Conservation (phyloP, 2,113 vertebrate genomes). For the Salvelinus fontinalis region DNA sequence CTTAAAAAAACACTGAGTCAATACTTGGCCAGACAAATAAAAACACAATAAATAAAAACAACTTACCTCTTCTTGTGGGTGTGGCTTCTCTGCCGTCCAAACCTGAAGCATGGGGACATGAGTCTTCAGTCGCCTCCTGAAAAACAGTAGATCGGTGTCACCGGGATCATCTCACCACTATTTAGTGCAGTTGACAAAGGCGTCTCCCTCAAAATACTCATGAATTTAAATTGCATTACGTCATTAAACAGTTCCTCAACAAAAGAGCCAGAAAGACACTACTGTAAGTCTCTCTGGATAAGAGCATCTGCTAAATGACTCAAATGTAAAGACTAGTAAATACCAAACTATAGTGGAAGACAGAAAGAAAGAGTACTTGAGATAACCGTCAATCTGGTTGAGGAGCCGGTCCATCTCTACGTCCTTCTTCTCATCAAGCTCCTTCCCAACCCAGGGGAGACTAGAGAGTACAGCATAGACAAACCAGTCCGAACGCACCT, state of each 20-base stretch:
- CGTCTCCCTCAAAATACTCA: not conserved
- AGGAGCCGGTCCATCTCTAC: slow-evolving; percentile 96
- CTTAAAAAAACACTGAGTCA: too few species aligned
- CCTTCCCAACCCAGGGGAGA: slow-evolving; percentile 97
- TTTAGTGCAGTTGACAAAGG: too few species aligned
- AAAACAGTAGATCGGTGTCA: slow-evolving; percentile 7
- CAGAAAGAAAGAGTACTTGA: slow-evolving; percentile 80
- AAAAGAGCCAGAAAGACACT: too few species aligned
- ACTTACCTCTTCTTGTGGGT: slow-evolving; percentile 94
- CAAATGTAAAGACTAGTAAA: not conserved
- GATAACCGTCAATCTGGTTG: slow-evolving; percentile 89
- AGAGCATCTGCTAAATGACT: too few species aligned
- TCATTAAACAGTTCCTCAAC: too few species aligned
- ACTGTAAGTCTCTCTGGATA: too few species aligned
- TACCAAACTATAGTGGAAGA: not conserved
- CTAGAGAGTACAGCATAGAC: slow-evolving; percentile 91
- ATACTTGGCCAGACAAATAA: too few species aligned
- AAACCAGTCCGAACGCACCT: slow-evolving; percentile 98
- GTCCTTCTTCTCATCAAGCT: slow-evolving; percentile 97
- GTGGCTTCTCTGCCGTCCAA: slow-evolving; percentile 96
- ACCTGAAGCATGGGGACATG: slow-evolving; percentile 94
- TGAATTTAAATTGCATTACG: too few species aligned
- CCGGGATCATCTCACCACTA: not conserved
- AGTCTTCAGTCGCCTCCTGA: slow-evolving; percentile 88
- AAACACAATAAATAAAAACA: not conserved